Conservation (phyloP, 2,888 invertebrate species). For the Acleris literana region DNA sequence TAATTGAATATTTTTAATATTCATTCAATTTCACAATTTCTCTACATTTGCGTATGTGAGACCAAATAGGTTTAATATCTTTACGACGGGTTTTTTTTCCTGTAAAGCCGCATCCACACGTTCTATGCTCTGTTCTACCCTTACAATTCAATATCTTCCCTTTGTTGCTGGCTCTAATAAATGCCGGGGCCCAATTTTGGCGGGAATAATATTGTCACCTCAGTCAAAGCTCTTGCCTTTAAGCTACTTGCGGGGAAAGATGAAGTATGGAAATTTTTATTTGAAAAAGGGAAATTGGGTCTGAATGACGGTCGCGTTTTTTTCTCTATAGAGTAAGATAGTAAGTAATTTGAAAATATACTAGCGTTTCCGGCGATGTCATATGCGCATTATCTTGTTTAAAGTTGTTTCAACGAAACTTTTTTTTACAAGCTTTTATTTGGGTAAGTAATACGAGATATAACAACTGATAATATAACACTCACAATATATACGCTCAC, state of each 20-base stretch:
- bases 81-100: neutral
- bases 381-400: too few species aligned
- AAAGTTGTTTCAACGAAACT: too few species aligned
- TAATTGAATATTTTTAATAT: too few species aligned
- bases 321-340: neutral
- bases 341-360: too few species aligned
- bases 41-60: too few species aligned
- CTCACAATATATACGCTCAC: too few species aligned
- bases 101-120: conserved; percentile 49
- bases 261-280: conserved; percentile 35
- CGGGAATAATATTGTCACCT: conserved; percentile 81
- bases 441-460: too few species aligned
- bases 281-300: conserved; percentile 33
- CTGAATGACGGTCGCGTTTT: neutral
- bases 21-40: too few species aligned
- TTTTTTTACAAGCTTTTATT: too few species aligned
- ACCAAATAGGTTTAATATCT: too few species aligned
- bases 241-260: conserved; percentile 25
- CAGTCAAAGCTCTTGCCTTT: conserved; percentile 39
- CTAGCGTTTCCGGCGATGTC: too few species aligned
- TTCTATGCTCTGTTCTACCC: conserved; percentile 52
- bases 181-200: conserved; percentile 76
- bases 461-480: too few species aligned
- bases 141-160: conserved; percentile 82
- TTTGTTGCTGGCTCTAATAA: conserved; percentile 83